Evolutionary conservation across 2,888 invertebrate species (phyloP), one percentile per base, ranked within the genome.

Genomic region (Trichopria drosophilae): DNA sequence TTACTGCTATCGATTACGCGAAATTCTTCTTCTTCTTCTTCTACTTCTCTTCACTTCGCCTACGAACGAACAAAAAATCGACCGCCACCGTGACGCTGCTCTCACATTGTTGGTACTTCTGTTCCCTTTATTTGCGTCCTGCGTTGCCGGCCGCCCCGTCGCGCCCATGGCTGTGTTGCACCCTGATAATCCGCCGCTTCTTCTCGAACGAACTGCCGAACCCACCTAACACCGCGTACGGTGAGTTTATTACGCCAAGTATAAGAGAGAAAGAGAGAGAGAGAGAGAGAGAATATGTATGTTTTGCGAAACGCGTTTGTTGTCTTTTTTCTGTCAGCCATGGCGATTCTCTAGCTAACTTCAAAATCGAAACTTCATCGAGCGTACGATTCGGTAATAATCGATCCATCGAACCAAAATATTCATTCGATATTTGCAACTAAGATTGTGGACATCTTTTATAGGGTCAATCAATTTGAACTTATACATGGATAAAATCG

Each of bases 41-140:
- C 57, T 51, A 19, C 50, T 34, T 48, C 52, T 52, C 13, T 43
- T 28, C 34, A 55, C 40, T 36, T 48, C 46, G 46, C 56, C 40
- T 46, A 57, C 44, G 34, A 42, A 56, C 34, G 24, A 57, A 44
- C 39, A 53, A 50, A 48, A 58, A 46, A 58, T 15, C 55, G 59
- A 55, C 58, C 59, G 55, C 50, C 57, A 49, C 22, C 50, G 40
- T 70, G 71, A 69, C 60, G 73, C 72, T 73, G 73, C 66, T 72
- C 72, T 74, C 69, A 74, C 73, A 71, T 72, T 73, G 65, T 72
- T 75, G 73, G 72, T 73, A 72, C 73, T 75, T 73, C 70, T 73
- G 71, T 75, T 45, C 73, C 72, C 72, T 72, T 71, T 66, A 69
- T 62, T 72, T 62, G 67, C 71, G 69, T 66, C 62, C 62, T 61